A percentile compares a stretch with the other conserved stretches of the same genome.
Evolutionary conservation across 2,888 invertebrate genomes (phyloP).

Genomic region (Drosophila nr. perissopoda): DNA sequence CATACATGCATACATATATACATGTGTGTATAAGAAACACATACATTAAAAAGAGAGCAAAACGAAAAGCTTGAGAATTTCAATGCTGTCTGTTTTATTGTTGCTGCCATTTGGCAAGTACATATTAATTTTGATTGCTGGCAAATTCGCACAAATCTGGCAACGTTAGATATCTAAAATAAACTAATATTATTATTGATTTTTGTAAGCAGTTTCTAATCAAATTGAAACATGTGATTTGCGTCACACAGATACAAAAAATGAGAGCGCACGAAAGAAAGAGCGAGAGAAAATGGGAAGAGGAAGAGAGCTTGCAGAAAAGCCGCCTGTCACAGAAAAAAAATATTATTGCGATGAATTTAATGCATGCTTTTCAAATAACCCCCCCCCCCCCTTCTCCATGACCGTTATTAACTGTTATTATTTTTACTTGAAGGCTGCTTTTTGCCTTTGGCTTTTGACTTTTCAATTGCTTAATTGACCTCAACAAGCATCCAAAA

Average conservation of each 20-base stretch:
- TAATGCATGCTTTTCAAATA: conserved; percentile 14
- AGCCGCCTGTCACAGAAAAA: conserved; percentile 36
- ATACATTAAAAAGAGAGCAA: conserved; percentile 16
- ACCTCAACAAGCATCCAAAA: conserved; percentile 75
- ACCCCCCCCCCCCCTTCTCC: too few species aligned
- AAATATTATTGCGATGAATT: conserved; percentile 20
- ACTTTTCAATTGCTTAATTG: conserved; percentile 51
- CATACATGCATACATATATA: neutral
- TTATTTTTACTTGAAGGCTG: conserved; percentile 44
- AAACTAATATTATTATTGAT: conserved; percentile 18
- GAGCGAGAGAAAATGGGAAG: conserved; percentile 6
- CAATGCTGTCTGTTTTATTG: conserved; percentile 57
- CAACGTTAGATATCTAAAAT: conserved; percentile 27
- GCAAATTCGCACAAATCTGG: conserved; percentile 31
- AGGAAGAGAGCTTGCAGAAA: conserved; percentile 14
- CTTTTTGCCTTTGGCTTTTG: conserved; percentile 18
- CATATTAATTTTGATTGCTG: conserved; percentile 28
- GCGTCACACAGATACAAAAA: conserved; percentile 24
- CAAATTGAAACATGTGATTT: conserved; percentile 53
- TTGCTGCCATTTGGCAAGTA: conserved; percentile 23
- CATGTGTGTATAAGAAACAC: conserved; percentile 1
- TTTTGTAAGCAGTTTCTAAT: conserved; percentile 18
- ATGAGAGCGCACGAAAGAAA: conserved; percentile 5
- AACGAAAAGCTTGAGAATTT: conserved; percentile 42
- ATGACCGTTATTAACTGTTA: neutral